Base-by-base conservation (phyloP, 2,797 vertebrate species). In the Rhinophrynus dorsalis region DNA sequence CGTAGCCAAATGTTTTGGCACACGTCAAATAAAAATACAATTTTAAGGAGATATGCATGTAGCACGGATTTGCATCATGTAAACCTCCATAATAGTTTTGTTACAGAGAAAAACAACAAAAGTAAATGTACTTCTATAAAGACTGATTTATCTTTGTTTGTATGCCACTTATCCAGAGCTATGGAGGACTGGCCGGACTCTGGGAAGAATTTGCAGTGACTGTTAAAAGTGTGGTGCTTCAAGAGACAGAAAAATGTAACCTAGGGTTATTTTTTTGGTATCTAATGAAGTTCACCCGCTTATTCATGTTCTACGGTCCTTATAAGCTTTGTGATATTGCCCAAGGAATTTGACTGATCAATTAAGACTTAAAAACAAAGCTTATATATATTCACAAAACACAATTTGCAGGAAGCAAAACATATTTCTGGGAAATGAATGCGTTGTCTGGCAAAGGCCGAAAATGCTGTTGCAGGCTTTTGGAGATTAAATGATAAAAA, bases 261-360 rank as follows among this genome's bases (percentile, higher is more conserved):
- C 23, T 51, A 67, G 73, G 76, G 82, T 18, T 10, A 11, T 24
- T 24, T 17, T 17, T 18, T 44, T 18, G 40, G 17, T 44, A n/a
- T n/a, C n/a, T n/a, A 37, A 37, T 6, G 11, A 37, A 37, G 40
- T n/a, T n/a, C n/a, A n/a, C 40, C 40, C 17, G 18, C 2, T 2
- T 8, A 13, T 17, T 44, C 40, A 6, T 6, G 20, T 24, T 48
- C 12, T 48, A 80, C 74, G 70, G 78, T 81, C 73, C 66, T 66
- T 15, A 76, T 58, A 80, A 80, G 78, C 77, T 75, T 77, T 76
- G 78, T 32, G 8, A 67, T 77, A 79, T 20, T 57, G 79, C 71
- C 78, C 81, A 78, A 80, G 76, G 75, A 81, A 78, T 79, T 80
- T 77, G 80, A 76, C 68, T 74, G 68, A 67, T 77, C 71, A 72